Evolutionary conservation across 2,888 invertebrate genomes (phyloP).

Genomic region (Alviniconcha strummeri): DNA sequence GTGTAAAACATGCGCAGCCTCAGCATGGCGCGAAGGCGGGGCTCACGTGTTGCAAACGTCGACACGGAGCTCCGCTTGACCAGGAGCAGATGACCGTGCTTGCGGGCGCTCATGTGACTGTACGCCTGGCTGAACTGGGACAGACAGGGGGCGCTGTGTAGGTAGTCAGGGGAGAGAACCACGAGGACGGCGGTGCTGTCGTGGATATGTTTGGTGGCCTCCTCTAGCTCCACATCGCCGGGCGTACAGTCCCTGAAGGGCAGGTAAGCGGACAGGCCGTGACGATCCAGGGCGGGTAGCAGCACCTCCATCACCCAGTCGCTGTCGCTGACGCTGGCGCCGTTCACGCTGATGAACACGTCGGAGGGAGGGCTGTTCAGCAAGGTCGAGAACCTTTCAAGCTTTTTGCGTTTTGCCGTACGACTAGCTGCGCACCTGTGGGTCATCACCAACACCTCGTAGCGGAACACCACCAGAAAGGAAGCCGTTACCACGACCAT

Average conservation of each 20-base stretch:
- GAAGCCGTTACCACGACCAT: not conserved
- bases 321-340: slow-evolving; percentile 8
- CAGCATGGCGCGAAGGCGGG: slow-evolving; percentile 24
- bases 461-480: slow-evolving; percentile 11
- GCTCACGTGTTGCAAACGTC: not conserved
- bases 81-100: not conserved
- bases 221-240: slow-evolving; percentile 24
- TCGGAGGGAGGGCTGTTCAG: not conserved
- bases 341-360: slow-evolving; percentile 25
- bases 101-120: slow-evolving; percentile 10
- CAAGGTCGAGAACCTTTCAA: not conserved
- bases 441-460: slow-evolving; percentile 4
- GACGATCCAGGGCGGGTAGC: not conserved
- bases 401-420: not conserved
- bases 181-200: slow-evolving; percentile 18
- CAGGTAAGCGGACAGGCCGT: not conserved
- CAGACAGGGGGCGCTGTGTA: slow-evolving; percentile 6
- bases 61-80: not conserved
- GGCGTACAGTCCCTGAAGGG: slow-evolving; percentile 6
- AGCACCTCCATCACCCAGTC: slow-evolving; percentile 14
- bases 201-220: slow-evolving; percentile 4
- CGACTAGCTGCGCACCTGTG: not conserved
- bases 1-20: slow-evolving; percentile 14
- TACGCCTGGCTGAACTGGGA: slow-evolving; percentile 25
- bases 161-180: slow-evolving; percentile 16